A percentile compares a stretch with the other conserved stretches of the same genome.
These are phyloP conservation scores for Thymallus thymallus DNA, from an alignment of 2,113 vertebrate genomes.

Conservation along the genomic window DNA sequence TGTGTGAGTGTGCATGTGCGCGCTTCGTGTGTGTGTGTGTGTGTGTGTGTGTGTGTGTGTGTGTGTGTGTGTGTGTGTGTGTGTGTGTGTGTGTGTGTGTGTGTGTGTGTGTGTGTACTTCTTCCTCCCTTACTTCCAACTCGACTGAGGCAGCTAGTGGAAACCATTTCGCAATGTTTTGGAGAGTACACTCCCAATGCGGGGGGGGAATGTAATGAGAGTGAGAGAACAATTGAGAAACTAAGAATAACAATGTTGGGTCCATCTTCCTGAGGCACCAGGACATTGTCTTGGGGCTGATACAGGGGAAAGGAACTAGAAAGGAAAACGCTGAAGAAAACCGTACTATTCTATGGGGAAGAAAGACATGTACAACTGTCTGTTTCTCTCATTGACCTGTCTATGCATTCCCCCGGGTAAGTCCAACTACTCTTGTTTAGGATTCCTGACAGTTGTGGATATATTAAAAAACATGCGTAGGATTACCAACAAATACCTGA, in stretches of 20 bases:
- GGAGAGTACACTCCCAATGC: neutral
- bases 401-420: constrained; percentile 41
- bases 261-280: neutral
- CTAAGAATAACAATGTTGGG: neutral
- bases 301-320: neutral
- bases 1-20: no score
- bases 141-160: neutral
- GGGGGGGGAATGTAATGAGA: constrained; percentile 13
- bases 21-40: no score
- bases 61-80: no score
- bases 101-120: constrained; percentile 13
- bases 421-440: constrained; percentile 10
- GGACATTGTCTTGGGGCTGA: no score
- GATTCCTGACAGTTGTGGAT: no score
- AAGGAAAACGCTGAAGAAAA: neutral
- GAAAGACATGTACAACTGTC: constrained; percentile 37
- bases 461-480: no score
- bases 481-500: no score
- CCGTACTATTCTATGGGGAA: neutral
- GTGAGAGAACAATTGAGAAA: neutral
- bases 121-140: constrained; percentile 46
- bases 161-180: constrained; percentile 14
- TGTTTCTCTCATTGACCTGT: constrained; percentile 25
- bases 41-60: no score
- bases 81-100: constrained; percentile 2